Base-by-base conservation (phyloP, 2,888 invertebrate genomes). In the Meteorus colon region DNA sequence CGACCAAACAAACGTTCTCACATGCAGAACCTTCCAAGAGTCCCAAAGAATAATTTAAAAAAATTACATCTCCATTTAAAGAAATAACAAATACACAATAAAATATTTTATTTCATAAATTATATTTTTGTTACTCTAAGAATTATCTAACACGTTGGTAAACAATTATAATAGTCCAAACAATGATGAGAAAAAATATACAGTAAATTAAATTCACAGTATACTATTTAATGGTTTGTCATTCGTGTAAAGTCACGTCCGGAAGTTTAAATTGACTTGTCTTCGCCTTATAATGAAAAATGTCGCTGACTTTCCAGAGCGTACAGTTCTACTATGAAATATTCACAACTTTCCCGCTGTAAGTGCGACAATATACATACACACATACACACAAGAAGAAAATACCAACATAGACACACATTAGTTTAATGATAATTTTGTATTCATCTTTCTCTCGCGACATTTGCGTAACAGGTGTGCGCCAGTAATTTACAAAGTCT, bases 1-100 rank as follows among this genome's bases (percentile, higher is more conserved):
- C 88, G 88, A 88, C 84, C 87, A 88, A 88, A 88, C 88, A 86
- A 78, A 80, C 79, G 80, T 77, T 78, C 60, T 69, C 73, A 59
- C 69, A 77, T 68, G 76, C 74, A 34, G 34, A 76, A 74, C 63
- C 63, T 62, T 60, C 41, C 51, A 45, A 72, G 45, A 63, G 31
- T 62, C 16, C 62, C 55, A 27, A 10, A 14, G 29, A 51, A 34
- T 31, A 51, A 27, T 62, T 41, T 45, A 31, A 34, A 24, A 72
- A 55, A 65, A 65, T 37, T 14, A 65, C 19, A 34, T 31, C 1
- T 24, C 4, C 5, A 37, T 48, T 34, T 6, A 37, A 37, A 31
- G n/a, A 65, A 34, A 65, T 10, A 65, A 65, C 34, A 12, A 31
- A n/a, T 4, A n/a, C 6, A 69, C 24, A 34, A 34, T 31, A 24